Evolutionary conservation across 30 jellyfish, hydroid and myxozoan genomes (phyloP), one percentile per base, ranked within the genome.

Genomic region (Aurelia sp.): DNA sequence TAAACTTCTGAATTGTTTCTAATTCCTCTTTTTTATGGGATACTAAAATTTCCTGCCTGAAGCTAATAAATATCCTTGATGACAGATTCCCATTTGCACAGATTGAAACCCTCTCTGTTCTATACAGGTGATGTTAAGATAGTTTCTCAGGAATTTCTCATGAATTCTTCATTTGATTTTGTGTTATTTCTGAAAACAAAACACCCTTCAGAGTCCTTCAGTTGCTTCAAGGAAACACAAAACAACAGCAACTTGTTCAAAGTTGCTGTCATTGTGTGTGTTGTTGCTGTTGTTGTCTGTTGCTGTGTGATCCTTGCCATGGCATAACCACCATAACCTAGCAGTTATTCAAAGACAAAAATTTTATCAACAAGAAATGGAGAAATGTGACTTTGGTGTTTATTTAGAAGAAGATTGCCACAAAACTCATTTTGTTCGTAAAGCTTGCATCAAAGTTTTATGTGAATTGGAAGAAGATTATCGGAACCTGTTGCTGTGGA

Each of bases 321-420:
- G 1, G 30, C 12, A 0, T 30, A 59, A 30, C 12, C 6, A 7
- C 6, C 6, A 2, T 30, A 59, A 30, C 12, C 12, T 30, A 59
- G 68, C 68, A 59, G 68, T 59, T 59, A 30, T 59, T 59, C 68
- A 59, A 6, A 59, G 68, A 59, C 12, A 6, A 41, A 6, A 3
- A 3, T 41, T 3, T 41, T 6, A 6, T 59, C 68, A 10, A 59
- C 68, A 59, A 59, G 68, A 59, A 59, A 59, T 59, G 68, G 68
- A 59, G 5, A 59, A 59, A 10, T 59, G 68, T 59, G 22, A 59
- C 22, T 59, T 59, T 2, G 68, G 68, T 10, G 68, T 59, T 59
- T 59, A 59, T 59, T 59, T 59, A 30, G 68, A 59, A 10, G 68
- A 59, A 59, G 68, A 59, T 59, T 59, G 68, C 68, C 68, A 59